Conservation (phyloP, 2,888 invertebrate genomes). For the Nomada ferruginata region DNA sequence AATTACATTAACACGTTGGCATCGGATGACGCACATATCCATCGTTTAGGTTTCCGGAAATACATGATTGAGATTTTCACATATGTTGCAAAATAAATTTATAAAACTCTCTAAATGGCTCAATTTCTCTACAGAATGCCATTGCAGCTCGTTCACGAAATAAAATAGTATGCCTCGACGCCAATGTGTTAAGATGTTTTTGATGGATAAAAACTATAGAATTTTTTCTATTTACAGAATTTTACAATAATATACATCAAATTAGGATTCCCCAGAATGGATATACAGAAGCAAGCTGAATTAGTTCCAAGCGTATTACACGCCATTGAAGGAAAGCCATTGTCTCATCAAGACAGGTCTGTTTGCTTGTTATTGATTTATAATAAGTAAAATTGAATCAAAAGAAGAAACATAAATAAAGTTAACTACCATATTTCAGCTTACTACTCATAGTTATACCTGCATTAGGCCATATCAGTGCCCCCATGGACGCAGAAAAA, state of each 20-base stretch:
- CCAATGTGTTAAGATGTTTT: neutral
- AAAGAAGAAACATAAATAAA: neutral
- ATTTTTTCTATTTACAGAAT: slow-evolving; percentile 87
- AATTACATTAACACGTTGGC: neutral
- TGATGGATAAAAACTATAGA: neutral
- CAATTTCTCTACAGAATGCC: no score
- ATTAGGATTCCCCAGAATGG: slow-evolving; percentile 94
- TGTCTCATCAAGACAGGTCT: slow-evolving; percentile 93
- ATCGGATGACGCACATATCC: neutral
- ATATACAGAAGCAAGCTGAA: slow-evolving; percentile 90
- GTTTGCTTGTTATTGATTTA: slow-evolving; percentile 82
- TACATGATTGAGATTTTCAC: no score
- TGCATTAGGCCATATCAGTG: slow-evolving; percentile 89
- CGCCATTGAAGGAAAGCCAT: slow-evolving; percentile 92
- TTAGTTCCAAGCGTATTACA: slow-evolving; percentile 91
- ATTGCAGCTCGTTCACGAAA: no score
- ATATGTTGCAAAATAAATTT: no score
- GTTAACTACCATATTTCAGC: slow-evolving; percentile 84
- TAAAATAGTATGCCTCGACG: no score
- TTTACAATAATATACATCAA: slow-evolving; percentile 97
- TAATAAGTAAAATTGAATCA: neutral
- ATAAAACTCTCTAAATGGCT: no score
- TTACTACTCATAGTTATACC: slow-evolving; percentile 93
- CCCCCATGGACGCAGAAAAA: slow-evolving; percentile 88
- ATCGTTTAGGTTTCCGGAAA: neutral